Conservation (phyloP, 2,888 invertebrate species). For the Temnothorax unifasciatus region DNA sequence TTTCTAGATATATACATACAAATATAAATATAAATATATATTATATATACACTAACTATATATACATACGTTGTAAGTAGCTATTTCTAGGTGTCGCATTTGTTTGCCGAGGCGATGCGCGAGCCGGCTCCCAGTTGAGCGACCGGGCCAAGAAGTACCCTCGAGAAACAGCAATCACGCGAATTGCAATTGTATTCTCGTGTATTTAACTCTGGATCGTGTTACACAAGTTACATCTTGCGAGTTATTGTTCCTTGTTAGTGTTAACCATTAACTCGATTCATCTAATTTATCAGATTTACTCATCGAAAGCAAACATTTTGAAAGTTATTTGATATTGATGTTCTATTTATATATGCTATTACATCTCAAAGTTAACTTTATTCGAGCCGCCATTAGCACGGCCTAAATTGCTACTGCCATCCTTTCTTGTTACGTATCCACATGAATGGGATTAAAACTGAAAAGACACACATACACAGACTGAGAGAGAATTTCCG, state of each 20-base stretch:
- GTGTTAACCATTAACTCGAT: background rate
- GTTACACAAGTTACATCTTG: background rate
- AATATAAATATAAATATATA: slow-evolving; percentile 68
- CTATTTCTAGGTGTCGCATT: slow-evolving; percentile 82
- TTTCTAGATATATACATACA: slow-evolving; percentile 80
- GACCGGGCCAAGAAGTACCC: slow-evolving; percentile 64
- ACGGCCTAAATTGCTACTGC: slow-evolving; percentile 18
- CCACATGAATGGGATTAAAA: background rate
- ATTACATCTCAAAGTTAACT: background rate
- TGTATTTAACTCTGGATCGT: background rate
- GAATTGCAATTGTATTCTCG: background rate
- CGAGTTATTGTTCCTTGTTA: background rate
- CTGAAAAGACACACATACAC: background rate
- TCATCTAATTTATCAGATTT: background rate
- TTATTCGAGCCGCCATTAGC: slow-evolving; percentile 9
- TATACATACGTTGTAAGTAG: slow-evolving; percentile 77
- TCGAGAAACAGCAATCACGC: slow-evolving; percentile 8
- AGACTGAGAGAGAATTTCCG: background rate
- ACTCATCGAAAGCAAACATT: background rate
- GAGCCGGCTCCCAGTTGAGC: slow-evolving; percentile 75
- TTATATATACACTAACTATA: slow-evolving; percentile 56
- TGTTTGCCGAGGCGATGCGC: slow-evolving; percentile 79
- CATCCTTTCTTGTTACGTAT: background rate
- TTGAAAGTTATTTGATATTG: background rate
- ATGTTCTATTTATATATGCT: background rate